phyloP scores from a whole-genome alignment of 2,113 vertebrate species.

The Micronycteris hirsuta region DNA sequence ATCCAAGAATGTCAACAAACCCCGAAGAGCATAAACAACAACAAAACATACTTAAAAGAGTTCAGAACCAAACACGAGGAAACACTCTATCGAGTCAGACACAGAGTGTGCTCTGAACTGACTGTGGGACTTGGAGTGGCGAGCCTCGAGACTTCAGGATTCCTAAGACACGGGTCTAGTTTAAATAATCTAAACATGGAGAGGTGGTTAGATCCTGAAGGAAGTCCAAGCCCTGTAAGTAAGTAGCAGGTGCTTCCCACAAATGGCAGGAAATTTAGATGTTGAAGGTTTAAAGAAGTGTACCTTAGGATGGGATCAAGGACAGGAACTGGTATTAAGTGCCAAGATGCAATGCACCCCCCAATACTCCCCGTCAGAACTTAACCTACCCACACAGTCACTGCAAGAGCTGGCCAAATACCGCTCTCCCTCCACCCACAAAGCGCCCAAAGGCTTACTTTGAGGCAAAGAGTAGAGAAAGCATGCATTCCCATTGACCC shows the following conservation, averaged over 20 bases:
- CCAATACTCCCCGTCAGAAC: not conserved
- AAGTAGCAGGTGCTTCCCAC: not conserved
- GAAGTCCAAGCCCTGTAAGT: not conserved
- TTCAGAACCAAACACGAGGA: not conserved
- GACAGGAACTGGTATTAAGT: not conserved
- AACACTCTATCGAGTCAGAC: not conserved
- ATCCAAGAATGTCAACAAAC: constrained; percentile 4
- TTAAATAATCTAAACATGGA: not conserved
- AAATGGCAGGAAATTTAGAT: not conserved
- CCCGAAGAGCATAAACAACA: not conserved
- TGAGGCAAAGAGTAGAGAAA: not conserved
- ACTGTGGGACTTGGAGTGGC: not conserved
- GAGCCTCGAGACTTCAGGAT: not conserved
- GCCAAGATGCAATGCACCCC: not conserved
- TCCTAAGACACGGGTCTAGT: not conserved
- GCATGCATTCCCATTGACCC: not conserved
- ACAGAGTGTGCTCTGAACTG: not conserved
- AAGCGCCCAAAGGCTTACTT: not conserved
- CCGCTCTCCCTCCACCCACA: not conserved
- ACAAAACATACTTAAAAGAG: not conserved
- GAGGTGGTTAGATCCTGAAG: not conserved
- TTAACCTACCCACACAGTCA: not conserved
- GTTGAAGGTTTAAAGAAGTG: not conserved
- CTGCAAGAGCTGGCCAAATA: not conserved
- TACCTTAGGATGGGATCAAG: not conserved